Conservation (phyloP, 64 coral and sea anemone species). For the Trachythela sp. region DNA sequence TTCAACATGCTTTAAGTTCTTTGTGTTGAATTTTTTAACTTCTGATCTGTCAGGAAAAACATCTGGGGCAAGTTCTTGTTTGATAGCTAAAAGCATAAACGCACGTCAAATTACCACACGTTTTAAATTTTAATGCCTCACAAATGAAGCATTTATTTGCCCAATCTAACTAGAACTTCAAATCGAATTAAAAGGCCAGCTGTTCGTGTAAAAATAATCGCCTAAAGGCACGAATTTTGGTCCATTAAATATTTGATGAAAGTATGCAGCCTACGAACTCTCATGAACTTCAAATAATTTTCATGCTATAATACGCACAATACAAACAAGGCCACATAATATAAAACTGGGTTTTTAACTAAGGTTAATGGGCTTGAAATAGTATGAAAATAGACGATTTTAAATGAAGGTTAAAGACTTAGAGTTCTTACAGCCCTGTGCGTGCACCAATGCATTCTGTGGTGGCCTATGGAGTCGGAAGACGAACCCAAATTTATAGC, state of each 20-base stretch:
- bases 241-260: no score
- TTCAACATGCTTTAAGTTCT: slow-evolving; percentile 3
- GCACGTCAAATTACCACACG: not conserved
- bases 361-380: no score
- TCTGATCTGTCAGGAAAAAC: not conserved
- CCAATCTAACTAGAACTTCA: not conserved
- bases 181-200: not conserved
- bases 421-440: no score
- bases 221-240: no score
- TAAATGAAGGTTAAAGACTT: no score
- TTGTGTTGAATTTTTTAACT: not conserved
- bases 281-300: no score
- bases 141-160: not conserved
- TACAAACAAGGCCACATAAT: no score
- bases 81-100: not conserved
- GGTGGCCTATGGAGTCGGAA: not conserved
- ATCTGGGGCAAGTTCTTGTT: slow-evolving; percentile 8
- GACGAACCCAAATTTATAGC: not conserved
- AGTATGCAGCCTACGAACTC: no score
- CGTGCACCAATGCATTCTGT: no score
- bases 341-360: no score
- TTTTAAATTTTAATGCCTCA: not conserved
- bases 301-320: no score
- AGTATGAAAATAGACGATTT: no score
- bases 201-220: not conserved